Conservation (phyloP, 1,140 invertebrate genomes). For the Artemia franciscana region DNA sequence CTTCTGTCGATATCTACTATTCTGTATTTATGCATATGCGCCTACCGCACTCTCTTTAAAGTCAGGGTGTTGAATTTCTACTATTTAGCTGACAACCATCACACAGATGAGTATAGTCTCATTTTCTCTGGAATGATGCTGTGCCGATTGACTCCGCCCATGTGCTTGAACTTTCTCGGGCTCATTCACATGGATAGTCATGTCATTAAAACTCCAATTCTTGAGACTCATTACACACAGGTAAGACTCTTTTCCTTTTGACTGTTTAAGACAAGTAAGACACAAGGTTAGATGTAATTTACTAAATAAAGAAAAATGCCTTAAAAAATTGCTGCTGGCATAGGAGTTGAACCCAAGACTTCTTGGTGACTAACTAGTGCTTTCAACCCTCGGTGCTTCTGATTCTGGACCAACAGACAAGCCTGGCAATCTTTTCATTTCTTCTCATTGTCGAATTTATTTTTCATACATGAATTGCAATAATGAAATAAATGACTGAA, state of each 20-base stretch:
- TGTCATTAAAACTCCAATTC: slow-evolving; percentile 51
- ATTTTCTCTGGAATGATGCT: slow-evolving; percentile 92
- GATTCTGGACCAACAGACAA: too few relatives aligned
- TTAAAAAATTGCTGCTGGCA: too few relatives aligned
- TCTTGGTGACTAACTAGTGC: too few relatives aligned
- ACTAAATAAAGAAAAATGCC: too few relatives aligned
- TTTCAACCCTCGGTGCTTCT: too few relatives aligned
- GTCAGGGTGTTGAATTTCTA: slow-evolving; percentile 89
- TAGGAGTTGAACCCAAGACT: too few relatives aligned
- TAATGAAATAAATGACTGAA: too few relatives aligned
- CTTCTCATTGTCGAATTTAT: too few relatives aligned
- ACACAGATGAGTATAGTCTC: slow-evolving; percentile 94
- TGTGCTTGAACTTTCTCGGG: slow-evolving; percentile 94
- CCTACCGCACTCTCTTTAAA: slow-evolving; percentile 91
- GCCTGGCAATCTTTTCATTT: too few relatives aligned
- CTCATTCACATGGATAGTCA: slow-evolving; percentile 96
- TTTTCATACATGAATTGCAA: too few relatives aligned
- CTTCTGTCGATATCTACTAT: slow-evolving; percentile 68
- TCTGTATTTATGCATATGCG: slow-evolving; percentile 84
- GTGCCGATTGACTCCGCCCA: slow-evolving; percentile 84
- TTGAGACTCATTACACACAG: slow-evolving; percentile 71
- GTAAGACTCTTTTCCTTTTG: slow-evolving; percentile 23
- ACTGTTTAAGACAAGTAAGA: too few relatives aligned
- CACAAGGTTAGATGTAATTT: too few relatives aligned
- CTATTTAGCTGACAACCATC: slow-evolving; percentile 85